Evolutionary conservation across 92 coral and sea anemone species (phyloP), one percentile per base, ranked within the genome.

Genomic region (Desmophyllum pertusum): DNA sequence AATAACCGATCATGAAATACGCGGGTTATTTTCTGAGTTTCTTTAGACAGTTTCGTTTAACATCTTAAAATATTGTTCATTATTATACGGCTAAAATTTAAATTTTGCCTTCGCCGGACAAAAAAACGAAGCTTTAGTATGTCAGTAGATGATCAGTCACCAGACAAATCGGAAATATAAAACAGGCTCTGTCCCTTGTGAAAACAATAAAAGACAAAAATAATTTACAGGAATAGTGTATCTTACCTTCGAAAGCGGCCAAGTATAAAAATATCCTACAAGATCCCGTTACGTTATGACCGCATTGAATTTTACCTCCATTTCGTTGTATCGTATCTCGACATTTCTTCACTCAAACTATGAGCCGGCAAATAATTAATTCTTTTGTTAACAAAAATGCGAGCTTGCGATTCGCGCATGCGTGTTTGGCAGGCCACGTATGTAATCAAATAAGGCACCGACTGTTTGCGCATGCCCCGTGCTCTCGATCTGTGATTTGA

Each of bases 391-490:
- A 70, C 61, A 81, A 81, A 85, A 81, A 84, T 63, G 77, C 91
- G 84, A 81, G 39, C 81, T 52, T 27, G 67, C 13, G 23, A 46
- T 81, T 71, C n/a, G 84, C 92, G 92, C 98, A 92, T 89, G 98
- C 89, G 98, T 83, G 14, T 75, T 61, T 53, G 43, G 75, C 48
- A 65, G 80, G 98, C 98, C 98, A 94, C 98, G 98, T 94, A 87
- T 87, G 53, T 85, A 90, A 94, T 89, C 91, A 87, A 89, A 75
- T 79, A 85, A 69, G 92, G 82, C 88, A 91, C 91, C 87, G 64
- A 88, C 79, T 14, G 71, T 39, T 41, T 53, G 79, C 73, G 40
- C 79, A 71, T 72, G 86, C 74, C 53, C 40, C 10, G 42, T 86
- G 75, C 41, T 18, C 18, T 43, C 31, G 25, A 35, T 29, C 77